A percentile compares a stretch with the other conserved stretches of the same genome.
These are phyloP conservation scores for Chymomyza caudatula DNA, from an alignment of 2,888 invertebrate genomes.

Conservation along the genomic window DNA sequence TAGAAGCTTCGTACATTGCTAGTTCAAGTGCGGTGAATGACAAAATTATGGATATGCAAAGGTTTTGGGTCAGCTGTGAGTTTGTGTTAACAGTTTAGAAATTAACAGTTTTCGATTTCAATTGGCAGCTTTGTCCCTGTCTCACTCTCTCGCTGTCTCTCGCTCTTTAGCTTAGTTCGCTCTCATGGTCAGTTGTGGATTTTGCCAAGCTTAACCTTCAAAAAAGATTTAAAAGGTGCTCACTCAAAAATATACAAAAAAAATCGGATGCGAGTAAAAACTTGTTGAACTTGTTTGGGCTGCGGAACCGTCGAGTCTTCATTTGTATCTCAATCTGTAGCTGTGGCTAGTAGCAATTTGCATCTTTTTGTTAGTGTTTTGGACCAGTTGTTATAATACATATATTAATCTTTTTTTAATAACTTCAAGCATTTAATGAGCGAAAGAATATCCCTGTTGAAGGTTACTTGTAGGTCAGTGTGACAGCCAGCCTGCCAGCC, in stretches of 20 bases:
- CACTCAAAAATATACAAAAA: slow-evolving; percentile 28
- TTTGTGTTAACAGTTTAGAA: slow-evolving; percentile 50
- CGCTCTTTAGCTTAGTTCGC: slow-evolving; percentile 9
- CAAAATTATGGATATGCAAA: slow-evolving; percentile 7
- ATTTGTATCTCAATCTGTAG: slow-evolving; percentile 19
- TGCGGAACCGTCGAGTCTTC: slow-evolving; percentile 13
- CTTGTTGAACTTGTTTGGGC: slow-evolving; percentile 63
- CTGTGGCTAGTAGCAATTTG: slow-evolving; percentile 42
- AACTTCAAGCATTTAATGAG: slow-evolving; percentile 27
- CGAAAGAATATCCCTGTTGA: slow-evolving; percentile 44
- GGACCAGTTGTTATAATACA: background rate
- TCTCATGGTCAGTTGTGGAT: slow-evolving; percentile 3
- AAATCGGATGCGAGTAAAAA: slow-evolving; percentile 39
- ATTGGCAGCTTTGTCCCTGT: slow-evolving; percentile 1
- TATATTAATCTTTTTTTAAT: slow-evolving; percentile 54
- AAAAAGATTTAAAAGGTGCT: slow-evolving; percentile 9
- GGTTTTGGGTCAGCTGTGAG: slow-evolving; percentile 40
- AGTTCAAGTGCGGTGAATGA: slow-evolving; percentile 21
- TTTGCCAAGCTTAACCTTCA: slow-evolving; percentile 59
- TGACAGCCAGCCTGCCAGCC: too few relatives aligned
- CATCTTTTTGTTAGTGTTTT: slow-evolving; percentile 43
- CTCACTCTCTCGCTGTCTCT: slow-evolving; percentile 7
- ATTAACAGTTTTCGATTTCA: slow-evolving; percentile 62
- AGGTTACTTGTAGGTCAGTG: slow-evolving; percentile 65
- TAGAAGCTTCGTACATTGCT: slow-evolving; percentile 21